Evolutionary conservation across 2,113 vertebrate species (phyloP), one percentile per base, ranked within the genome.

Genomic region (Gavialis gangeticus): DNA sequence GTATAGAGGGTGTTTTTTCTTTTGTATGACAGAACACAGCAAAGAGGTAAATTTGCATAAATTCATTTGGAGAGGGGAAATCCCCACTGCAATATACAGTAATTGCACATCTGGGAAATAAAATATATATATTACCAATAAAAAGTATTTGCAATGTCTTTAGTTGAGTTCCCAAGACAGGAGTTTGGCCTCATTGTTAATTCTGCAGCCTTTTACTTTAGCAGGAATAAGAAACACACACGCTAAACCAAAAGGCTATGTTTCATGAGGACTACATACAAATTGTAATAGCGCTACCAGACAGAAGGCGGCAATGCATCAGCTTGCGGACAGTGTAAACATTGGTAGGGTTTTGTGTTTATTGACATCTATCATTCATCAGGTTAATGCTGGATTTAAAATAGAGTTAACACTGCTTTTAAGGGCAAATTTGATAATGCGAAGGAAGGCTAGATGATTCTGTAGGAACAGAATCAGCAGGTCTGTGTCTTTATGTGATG

Each of bases 401-500:
- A 34, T 76, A 62, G 67, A 69, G 80, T 67, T 46, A 81, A 15
- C 5, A 75, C 85, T 95, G 17, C 78, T 93, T 77, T 67, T 2
- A 84, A 89, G 18, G 55, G 4, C 73, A 84, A 79, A 19, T 25
- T 2, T 24, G 87, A 14, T 30, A 46, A 5, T 1, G n/a, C 5
- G 1, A 64, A 66, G 55, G 28, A 83, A 76, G 83, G 69, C 6
- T 16, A 76, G 80, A 54, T 57, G 82, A 3, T 17, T 81, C 67
- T 67, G 56, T 56, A n/a, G 16, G 76, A n/a, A 24, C 69, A 18
- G 84, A 22, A 2, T n/a, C 4, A 1, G 17, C 71, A 71, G 59
- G 54, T 16, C 19, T 81, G 5, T 34, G 34, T 30, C 75, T 58
- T 98, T 98, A 99, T 97, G 99, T 99, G 96, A 99, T 99, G 92